Percentiles rank a stretch among this genome's conserved stretches.
phyloP scores from a whole-genome alignment of 1,140 invertebrate genomes.

The Apis florea region DNA sequence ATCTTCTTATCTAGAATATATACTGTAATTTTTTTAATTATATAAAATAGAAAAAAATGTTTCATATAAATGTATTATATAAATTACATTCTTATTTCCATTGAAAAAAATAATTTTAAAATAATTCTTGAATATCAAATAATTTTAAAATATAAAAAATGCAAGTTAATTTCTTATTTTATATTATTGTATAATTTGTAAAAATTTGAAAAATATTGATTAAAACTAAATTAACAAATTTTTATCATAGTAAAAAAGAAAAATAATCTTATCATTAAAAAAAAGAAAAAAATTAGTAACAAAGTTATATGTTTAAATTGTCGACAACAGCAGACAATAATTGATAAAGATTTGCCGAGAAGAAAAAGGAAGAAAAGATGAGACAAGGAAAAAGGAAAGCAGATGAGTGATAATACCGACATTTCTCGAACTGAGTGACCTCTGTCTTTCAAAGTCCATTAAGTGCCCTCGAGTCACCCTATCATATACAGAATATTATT shows the following conservation, averaged over 20 bases:
- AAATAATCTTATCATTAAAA: too few relatives aligned
- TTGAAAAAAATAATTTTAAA: background rate
- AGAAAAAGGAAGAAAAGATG: background rate
- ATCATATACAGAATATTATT: conserved; percentile 66
- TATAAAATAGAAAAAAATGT: too few relatives aligned
- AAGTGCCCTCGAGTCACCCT: conserved; percentile 69
- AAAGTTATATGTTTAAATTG: background rate
- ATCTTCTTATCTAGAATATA: too few relatives aligned
- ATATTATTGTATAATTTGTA: too few relatives aligned
- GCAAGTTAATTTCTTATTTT: background rate
- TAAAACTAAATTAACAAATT: too few relatives aligned
- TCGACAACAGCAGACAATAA: background rate
- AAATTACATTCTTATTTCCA: too few relatives aligned
- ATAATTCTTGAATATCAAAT: background rate
- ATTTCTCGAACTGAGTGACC: conserved; percentile 68
- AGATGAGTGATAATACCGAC: conserved; percentile 43
- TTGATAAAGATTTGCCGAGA: background rate
- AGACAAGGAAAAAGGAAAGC: conserved; percentile 18
- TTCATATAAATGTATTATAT: too few relatives aligned
- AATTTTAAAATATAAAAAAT: background rate
- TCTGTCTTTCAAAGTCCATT: conserved; percentile 76
- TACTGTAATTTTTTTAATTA: too few relatives aligned
- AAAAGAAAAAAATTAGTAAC: background rate
- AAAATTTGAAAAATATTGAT: too few relatives aligned
- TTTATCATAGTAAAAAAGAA: background rate